Evolutionary conservation across 1,140 invertebrate genomes (phyloP), one percentile per base, ranked within the genome.

Genomic region (Penaeus chinensis): DNA sequence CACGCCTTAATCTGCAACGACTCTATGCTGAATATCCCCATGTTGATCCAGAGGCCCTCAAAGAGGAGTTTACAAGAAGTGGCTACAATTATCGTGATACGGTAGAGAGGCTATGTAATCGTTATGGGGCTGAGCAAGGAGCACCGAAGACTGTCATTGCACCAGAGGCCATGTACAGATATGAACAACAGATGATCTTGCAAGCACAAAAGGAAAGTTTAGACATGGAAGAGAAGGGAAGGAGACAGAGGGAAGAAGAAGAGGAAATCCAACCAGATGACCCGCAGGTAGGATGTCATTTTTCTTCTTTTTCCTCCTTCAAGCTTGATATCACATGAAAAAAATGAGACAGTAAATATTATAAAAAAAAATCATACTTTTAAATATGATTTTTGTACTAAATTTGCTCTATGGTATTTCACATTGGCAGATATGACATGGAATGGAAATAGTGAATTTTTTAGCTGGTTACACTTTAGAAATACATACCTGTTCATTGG

Each of bases 131-230:
- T 19, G 82, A 88, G 47, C 80, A 82, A 13, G 87, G 87, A 20
- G 65, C 63, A 27, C 87, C 87, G 37, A 88, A 88, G 47, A 88
- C 87, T 62, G 87, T 88, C 18, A 84, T 88, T 19, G 81, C 87
- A 18, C 87, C 87, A 13, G 87, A 88, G 42, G 82, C 82, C 18
- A 20, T 88, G 42, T 27, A 79, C n/a, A 65, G 78, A 32, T 88
- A 84, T n/a, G 87, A 88, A 63, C 81, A 84, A 37, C 42, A 84
- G 24, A 87, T 87, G 85, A 71, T 88, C 20, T 54, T 61, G 24
- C 37, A 79, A 69, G 87, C 87, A 24, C 74, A 88, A 77, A 71
- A 65, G 20, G 19, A 37, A 22, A 88, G 87, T 61, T 24, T 84
- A 20, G 63, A 20, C 24, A 42, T 84, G 18, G 63, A 84, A 42